Evolutionary conservation across 2,113 vertebrate species (phyloP).

Genomic region (Xenopus laevis): DNA sequence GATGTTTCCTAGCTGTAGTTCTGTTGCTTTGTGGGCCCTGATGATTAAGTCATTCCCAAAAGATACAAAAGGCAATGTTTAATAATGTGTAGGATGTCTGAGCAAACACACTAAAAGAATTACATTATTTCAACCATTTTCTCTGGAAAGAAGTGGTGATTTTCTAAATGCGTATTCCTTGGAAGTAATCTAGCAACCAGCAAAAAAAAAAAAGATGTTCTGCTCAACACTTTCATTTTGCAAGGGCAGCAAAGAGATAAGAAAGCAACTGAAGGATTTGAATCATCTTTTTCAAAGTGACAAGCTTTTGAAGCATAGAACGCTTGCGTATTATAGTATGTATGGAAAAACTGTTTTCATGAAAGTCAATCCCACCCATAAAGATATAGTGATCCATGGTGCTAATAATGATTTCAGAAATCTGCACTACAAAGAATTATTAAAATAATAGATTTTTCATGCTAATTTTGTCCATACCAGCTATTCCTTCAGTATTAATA

Average conservation of each 20-base stretch:
- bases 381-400: conserved; percentile 26
- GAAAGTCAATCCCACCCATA: conserved; percentile 29
- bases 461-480: not conserved
- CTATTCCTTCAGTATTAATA: conserved; percentile 4
- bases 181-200: too few species aligned
- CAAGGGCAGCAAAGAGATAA: conserved; percentile 39
- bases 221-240: not conserved
- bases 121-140: not conserved
- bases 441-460: conserved; percentile 36
- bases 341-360: conserved; percentile 22
- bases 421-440: conserved; percentile 18
- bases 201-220: not conserved
- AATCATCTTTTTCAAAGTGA: conserved; percentile 41
- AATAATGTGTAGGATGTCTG: not conserved
- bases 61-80: not conserved
- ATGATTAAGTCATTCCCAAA: too few species aligned
- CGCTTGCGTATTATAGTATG: conserved; percentile 18
- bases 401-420: conserved; percentile 34
- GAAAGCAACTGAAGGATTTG: conserved; percentile 41
- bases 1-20: too few species aligned
- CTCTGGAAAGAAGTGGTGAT: conserved; percentile 9
- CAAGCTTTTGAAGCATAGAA: conserved; percentile 26
- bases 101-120: not conserved
- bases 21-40: too few species aligned
- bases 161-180: conserved; percentile 17